Conservation (phyloP, 2,888 invertebrate species). For the Cheilosia variabilis region DNA sequence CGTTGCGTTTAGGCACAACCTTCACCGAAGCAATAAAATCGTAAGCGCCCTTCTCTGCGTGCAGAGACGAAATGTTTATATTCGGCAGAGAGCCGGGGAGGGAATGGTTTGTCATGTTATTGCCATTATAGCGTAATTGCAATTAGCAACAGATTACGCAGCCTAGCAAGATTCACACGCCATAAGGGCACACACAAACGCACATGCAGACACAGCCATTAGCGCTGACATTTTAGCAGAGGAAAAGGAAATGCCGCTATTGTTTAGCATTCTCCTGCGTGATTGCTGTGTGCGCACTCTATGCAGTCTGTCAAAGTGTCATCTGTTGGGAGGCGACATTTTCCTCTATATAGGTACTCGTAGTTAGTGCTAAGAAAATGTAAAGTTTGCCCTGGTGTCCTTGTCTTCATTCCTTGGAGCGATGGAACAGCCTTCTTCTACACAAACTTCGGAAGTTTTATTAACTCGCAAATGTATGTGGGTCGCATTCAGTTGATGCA, state of each 20-base stretch:
- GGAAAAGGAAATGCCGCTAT: not conserved
- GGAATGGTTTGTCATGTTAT: conserved; percentile 41
- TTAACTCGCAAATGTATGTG: conserved; percentile 64
- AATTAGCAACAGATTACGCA: conserved; percentile 60
- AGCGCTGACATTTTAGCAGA: conserved; percentile 18
- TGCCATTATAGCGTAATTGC: conserved; percentile 59
- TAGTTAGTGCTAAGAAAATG: conserved; percentile 36
- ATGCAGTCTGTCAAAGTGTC: conserved; percentile 56
- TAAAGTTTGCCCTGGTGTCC: conserved; percentile 24
- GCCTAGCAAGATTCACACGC: conserved; percentile 18
- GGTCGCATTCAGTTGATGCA: conserved; percentile 52
- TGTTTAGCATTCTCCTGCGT: conserved; percentile 38
- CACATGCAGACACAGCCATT: conserved; percentile 17
- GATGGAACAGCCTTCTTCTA: conserved; percentile 9
- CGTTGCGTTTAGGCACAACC: conserved; percentile 60
- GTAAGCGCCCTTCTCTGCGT: conserved; percentile 53
- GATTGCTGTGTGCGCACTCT: conserved; percentile 4
- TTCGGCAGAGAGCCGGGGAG: not conserved
- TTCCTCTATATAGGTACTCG: not conserved
- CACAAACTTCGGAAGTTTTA: conserved; percentile 57
- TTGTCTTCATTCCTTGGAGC: conserved; percentile 31
- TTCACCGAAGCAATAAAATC: conserved; percentile 62
- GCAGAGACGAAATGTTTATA: conserved; percentile 7
- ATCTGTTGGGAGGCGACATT: conserved; percentile 31
- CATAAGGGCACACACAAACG: not conserved